Evolutionary conservation across 2,797 vertebrate genomes (phyloP).

Genomic region (Dallia pectoralis): DNA sequence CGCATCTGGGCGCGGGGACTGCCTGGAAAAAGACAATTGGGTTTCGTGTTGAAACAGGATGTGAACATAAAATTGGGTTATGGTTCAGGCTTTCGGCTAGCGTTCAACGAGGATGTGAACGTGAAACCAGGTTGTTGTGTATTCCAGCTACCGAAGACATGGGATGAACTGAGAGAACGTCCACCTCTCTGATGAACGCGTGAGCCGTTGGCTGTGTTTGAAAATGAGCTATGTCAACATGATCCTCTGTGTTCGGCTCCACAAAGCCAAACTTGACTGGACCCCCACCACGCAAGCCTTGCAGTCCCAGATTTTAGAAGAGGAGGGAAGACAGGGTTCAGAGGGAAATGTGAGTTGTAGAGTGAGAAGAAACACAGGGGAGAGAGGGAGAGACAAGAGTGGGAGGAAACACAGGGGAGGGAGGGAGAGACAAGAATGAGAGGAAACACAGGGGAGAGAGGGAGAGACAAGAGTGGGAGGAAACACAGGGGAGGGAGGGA

Average conservation of each 20-base stretch:
- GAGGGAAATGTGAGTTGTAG: not conserved
- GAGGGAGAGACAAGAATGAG: too few species aligned
- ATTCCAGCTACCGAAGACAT: constrained; percentile 3
- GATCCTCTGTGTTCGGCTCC: constrained; percentile 10
- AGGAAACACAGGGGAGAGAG: too few species aligned
- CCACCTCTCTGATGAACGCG: constrained; percentile 23
- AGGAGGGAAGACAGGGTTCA: not conserved
- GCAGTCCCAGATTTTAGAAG: not conserved
- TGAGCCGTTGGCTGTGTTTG: constrained; percentile 32
- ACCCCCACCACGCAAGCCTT: not conserved
- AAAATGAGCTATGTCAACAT: constrained; percentile 28
- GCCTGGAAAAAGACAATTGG: too few species aligned
- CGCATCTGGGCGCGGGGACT: too few species aligned
- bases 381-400: not conserved
- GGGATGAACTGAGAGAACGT: constrained; percentile 30
- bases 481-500: constrained; percentile 6
- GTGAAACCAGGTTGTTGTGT: not conserved
- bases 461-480: too few species aligned
- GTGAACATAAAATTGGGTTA: too few species aligned
- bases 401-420: not conserved
- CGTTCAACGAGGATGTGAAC: not conserved
- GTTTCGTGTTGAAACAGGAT: too few species aligned
- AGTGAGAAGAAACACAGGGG: not conserved
- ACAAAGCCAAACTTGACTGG: constrained; percentile 2
- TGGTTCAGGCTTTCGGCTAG: too few species aligned